Conservation (phyloP, 2,113 vertebrate species). For the Talpa occidentalis region DNA sequence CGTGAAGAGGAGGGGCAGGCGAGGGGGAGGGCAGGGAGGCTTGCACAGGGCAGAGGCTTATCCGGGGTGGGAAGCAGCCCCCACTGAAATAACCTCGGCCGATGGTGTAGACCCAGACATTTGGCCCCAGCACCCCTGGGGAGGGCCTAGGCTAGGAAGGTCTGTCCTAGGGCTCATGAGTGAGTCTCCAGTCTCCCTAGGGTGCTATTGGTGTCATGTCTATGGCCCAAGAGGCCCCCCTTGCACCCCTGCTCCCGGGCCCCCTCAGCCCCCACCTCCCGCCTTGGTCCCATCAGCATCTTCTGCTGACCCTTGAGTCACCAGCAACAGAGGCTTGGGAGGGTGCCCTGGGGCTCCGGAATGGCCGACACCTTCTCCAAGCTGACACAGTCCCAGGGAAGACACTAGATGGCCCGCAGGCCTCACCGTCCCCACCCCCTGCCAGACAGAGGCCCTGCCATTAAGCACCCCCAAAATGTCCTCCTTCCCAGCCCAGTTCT, state of each 20-base stretch:
- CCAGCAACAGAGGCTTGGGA: neutral
- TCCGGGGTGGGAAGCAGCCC: neutral
- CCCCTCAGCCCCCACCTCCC: fast-evolving
- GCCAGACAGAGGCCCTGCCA: neutral
- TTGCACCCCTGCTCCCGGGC: no score
- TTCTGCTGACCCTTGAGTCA: neutral
- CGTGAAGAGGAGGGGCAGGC: neutral
- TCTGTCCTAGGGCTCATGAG: neutral
- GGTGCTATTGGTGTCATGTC: neutral
- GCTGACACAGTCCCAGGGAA: neutral
- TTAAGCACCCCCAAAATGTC: neutral
- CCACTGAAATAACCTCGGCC: neutral
- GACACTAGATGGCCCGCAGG: neutral
- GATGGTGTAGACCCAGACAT: neutral
- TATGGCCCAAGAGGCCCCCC: neutral
- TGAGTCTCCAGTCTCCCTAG: neutral
- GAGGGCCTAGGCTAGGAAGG: neutral
- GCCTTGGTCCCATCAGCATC: neutral
- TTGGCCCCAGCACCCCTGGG: neutral
- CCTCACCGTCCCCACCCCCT: neutral
- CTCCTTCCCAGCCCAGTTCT: neutral
- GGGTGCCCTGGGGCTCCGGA: no score
- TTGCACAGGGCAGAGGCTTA: neutral
- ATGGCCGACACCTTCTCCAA: neutral
- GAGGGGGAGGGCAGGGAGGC: neutral